Percentiles rank a stretch among this genome's conserved stretches.
phyloP scores from a whole-genome alignment of 2,113 vertebrate species.

The Corythornis vintsioides region DNA sequence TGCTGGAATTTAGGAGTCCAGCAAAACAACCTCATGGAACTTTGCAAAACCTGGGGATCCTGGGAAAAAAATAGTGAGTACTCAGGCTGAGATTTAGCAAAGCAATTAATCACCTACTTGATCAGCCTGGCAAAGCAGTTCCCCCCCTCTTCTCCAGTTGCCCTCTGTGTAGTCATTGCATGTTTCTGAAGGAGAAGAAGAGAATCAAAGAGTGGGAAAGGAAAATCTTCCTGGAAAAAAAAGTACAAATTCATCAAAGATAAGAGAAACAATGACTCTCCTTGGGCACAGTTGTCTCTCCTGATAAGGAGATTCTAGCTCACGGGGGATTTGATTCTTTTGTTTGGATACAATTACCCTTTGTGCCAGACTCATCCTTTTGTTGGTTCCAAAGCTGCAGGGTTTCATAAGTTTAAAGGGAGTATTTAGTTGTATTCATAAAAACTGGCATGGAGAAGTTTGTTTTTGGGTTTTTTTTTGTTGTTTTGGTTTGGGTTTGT shows the following conservation, averaged over 20 bases:
- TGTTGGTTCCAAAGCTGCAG: background rate
- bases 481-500: too few relatives aligned
- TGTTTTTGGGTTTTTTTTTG: too few relatives aligned
- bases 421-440: background rate
- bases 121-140: background rate
- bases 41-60: background rate
- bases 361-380: background rate
- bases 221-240: background rate
- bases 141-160: background rate
- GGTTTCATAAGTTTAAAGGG: background rate
- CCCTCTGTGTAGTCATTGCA: background rate
- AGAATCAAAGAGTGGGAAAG: background rate
- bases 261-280: background rate
- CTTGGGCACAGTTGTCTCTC: background rate
- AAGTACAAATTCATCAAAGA: background rate
- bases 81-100: background rate
- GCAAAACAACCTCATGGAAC: background rate
- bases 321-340: background rate
- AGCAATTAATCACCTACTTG: background rate
- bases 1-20: constrained; percentile 16
- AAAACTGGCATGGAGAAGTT: background rate
- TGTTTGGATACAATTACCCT: background rate
- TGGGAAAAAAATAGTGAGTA: background rate
- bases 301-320: background rate
- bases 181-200: background rate